Base-by-base conservation (phyloP, 35 echinoderm and acorn worm species). In the Heliocidaris erythrogramma region DNA sequence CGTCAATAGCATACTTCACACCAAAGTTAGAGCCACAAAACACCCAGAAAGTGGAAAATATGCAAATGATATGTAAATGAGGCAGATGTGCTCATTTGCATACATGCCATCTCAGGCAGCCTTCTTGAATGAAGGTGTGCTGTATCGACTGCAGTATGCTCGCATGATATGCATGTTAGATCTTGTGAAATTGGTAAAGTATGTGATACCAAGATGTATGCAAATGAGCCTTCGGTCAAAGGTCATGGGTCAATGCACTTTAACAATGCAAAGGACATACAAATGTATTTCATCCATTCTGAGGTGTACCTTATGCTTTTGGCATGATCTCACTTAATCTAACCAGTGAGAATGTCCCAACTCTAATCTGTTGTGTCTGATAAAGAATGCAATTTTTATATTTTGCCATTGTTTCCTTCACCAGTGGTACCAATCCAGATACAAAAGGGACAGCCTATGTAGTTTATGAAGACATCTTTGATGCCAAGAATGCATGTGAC, bases 361-460 rank as follows among this genome's bases (percentile, higher is more conserved):
- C 27, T 78, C 4, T 42, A 42, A 3, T 42, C 35, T n/a, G 65
- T 78, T 78, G 27, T 78, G 0, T 78, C 4, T 6, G 17, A 78
- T n/a, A 78, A 13, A 14, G 52, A 11, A 56, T 14, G 10, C 14
- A 78, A n/a, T 21, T 7, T n/a, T n/a, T 17, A 78, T 78, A n/a
- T 78, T n/a, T 78, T 78, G 21, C 27, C 5, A 27, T 85, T 97
- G 31, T 94, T 97, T 60, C 32, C 32, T 89, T 5, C 21, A 32
- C 10, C 93, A 99, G 98, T 59, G 98, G 98, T n/a, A 95, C 95
- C 48, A 94, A 95, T 49, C 94, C 98, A 61, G 98, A 99, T 91
- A 99, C 98, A 85, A 99, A 97, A 91, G 98, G 98, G 0, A 99
- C 98, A 92, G 98, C 98, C 27, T 99, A 99, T 92, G 98, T 99